A percentile compares a stretch with the other conserved stretches of the same genome.
These are phyloP conservation scores for Marasmarcha lunaedactyla DNA, from an alignment of 2,888 invertebrate species.

Conservation along the genomic window DNA sequence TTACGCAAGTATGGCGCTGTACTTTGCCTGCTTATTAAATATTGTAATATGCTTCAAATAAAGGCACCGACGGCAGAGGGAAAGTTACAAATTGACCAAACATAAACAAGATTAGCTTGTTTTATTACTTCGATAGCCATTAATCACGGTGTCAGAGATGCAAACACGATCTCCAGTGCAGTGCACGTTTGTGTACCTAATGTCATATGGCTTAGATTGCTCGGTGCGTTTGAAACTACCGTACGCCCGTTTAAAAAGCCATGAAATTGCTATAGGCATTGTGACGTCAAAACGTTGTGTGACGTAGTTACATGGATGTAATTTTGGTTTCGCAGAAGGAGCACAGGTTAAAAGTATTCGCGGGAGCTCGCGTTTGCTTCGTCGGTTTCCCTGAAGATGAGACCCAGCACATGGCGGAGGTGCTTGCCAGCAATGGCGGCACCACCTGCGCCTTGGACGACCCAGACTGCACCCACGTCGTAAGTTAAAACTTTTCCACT, in stretches of 20 bases:
- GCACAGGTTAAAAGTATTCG: constrained; percentile 88
- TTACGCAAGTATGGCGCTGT: too few species aligned
- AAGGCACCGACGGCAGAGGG: not conserved
- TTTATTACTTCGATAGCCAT: not conserved
- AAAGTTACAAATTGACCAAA: not conserved
- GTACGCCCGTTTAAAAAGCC: not conserved
- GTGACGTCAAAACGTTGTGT: not conserved
- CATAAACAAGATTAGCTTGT: not conserved
- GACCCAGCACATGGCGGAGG: constrained; percentile 91
- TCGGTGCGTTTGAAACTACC: not conserved
- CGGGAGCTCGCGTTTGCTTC: constrained; percentile 88
- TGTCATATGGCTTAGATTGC: not conserved
- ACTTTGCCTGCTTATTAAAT: too few species aligned
- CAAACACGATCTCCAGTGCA: not conserved
- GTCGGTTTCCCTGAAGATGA: constrained; percentile 92
- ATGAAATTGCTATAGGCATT: not conserved
- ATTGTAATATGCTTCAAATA: not conserved
- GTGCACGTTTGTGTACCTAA: not conserved
- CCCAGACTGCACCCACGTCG: constrained; percentile 90
- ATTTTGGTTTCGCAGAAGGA: constrained; percentile 56
- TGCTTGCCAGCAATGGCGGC: constrained; percentile 88
- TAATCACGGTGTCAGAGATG: not conserved
- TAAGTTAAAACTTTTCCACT: constrained; percentile 72
- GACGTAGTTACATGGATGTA: not conserved
- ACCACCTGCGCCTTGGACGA: constrained; percentile 82